These are phyloP conservation scores for Bombyx mori DNA, from an alignment of 1,140 invertebrate genomes.

Conservation along the genomic window ASM3026992v2 NC_085126.1:3418001-3418500, in stretches of 20 bases:
- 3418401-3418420: constrained; percentile 58
- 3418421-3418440: constrained; percentile 59
- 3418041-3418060: too few relatives aligned
- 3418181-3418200: constrained; percentile 32
- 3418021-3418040: too few relatives aligned
- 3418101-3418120: too few relatives aligned
- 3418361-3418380: constrained; percentile 62
- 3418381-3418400: constrained; percentile 57
- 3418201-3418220: constrained; percentile 52
- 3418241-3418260: constrained; percentile 67
- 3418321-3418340: constrained; percentile 42
- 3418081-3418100: too few relatives aligned
- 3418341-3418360: constrained; percentile 26
- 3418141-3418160: too few relatives aligned
- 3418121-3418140: too few relatives aligned
- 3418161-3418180: constrained; percentile 20
- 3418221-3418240: constrained; percentile 67
- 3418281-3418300: constrained; percentile 60
- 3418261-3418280: constrained; percentile 60
- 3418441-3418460: not conserved
- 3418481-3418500: too few relatives aligned
- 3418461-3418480: too few relatives aligned
- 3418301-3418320: constrained; percentile 70
- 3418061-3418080: too few relatives aligned
- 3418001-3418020: too few relatives aligned